These are phyloP conservation scores for Amblyjoppa fuscipennis DNA, from an alignment of 2,888 invertebrate species.

Conservation along the genomic window DNA sequence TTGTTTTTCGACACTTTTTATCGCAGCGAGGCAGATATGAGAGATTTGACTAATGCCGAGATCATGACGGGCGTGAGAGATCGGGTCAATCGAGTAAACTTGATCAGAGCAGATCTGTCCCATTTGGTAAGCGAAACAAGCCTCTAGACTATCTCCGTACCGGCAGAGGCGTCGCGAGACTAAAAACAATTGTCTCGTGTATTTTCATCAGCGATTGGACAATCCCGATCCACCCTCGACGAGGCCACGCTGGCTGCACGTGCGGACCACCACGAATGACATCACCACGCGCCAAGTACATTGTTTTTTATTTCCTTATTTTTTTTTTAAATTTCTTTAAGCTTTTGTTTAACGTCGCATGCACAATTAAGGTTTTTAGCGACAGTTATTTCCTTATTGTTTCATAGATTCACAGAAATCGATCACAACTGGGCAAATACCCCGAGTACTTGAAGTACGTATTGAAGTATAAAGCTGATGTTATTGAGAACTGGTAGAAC, in stretches of 20 bases:
- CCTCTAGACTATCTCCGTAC: constrained; percentile 50
- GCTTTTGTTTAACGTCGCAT: no score
- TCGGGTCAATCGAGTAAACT: constrained; percentile 87
- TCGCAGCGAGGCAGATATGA: constrained; percentile 55
- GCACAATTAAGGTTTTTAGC: no score
- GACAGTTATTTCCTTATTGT: neutral
- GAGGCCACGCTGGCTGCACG: constrained; percentile 86
- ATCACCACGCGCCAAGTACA: constrained; percentile 71
- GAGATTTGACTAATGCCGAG: constrained; percentile 85
- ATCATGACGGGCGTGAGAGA: constrained; percentile 85
- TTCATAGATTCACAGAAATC: neutral
- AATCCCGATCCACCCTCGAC: constrained; percentile 86
- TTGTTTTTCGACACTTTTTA: neutral
- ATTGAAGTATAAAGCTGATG: no score
- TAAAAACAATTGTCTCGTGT: constrained; percentile 11
- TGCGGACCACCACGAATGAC: constrained; percentile 77
- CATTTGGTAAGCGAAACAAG: constrained; percentile 86
- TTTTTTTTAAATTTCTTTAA: no score
- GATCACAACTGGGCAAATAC: neutral
- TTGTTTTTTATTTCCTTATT: neutral
- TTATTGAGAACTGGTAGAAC: no score
- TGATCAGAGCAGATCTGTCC: constrained; percentile 87
- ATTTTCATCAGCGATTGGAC: constrained; percentile 85
- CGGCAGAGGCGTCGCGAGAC: constrained; percentile 24
- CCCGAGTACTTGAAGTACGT: no score